Evolutionary conservation across 2,797 vertebrate species (phyloP).

Genomic region (Sardinella longiceps): DNA sequence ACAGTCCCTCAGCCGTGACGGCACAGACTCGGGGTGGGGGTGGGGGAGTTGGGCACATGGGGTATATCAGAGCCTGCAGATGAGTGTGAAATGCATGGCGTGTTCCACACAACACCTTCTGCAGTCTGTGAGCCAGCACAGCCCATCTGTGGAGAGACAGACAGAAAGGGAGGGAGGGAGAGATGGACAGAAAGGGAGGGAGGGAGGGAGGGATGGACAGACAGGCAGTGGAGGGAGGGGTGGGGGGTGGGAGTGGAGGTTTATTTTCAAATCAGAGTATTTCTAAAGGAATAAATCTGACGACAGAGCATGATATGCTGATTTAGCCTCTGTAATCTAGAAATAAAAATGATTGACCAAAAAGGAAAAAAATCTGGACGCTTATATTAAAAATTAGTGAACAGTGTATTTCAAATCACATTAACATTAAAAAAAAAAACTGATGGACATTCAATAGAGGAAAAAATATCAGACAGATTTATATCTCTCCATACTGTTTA

Average conservation of each 20-base stretch:
- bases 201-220: neutral
- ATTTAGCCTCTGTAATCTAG: neutral
- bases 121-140: slow-evolving; percentile 6
- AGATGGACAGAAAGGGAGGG: neutral
- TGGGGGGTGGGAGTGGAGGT: neutral
- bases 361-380: neutral
- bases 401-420: neutral
- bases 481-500: neutral
- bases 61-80: slow-evolving; percentile 35
- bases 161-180: neutral
- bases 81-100: slow-evolving; percentile 40
- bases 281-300: neutral
- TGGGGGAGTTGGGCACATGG: slow-evolving; percentile 14
- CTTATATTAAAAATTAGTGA: neutral
- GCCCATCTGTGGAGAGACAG: slow-evolving; percentile 5
- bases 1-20: slow-evolving; percentile 32
- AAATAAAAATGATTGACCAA: neutral
- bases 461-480: neutral
- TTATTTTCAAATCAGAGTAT: neutral
- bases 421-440: neutral
- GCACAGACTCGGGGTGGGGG: neutral
- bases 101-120: slow-evolving; percentile 22
- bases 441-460: neutral
- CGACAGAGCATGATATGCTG: neutral
- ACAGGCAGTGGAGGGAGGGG: neutral